Evolutionary conservation across 2,888 invertebrate genomes (phyloP), one percentile per base, ranked within the genome.

Genomic region (Eupithecia centaureata): DNA sequence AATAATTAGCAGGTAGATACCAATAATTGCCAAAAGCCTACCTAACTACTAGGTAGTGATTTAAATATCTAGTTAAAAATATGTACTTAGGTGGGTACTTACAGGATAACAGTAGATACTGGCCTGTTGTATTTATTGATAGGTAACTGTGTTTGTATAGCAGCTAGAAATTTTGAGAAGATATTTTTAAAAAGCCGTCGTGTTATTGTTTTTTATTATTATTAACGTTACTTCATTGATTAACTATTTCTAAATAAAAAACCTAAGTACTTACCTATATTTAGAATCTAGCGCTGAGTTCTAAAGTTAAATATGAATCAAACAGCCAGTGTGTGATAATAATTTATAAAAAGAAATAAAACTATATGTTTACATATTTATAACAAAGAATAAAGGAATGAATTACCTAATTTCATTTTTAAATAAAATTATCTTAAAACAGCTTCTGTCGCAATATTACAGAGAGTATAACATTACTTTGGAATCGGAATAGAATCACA

Each of bases 311-410:
- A 65, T 58, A 60, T 47, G 18, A 47, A 47, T 47, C n/a, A 52
- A 66, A 68, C 68, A 71, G 69, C 65, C 56, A n/a, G n/a, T 22
- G 47, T 62, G 63, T 66, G 70, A 52, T 52, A 52, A 15, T 52
- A n/a, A n/a, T n/a, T n/a, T n/a, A n/a, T n/a, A n/a, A n/a, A n/a
- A n/a, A n/a, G n/a, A n/a, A n/a, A n/a, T n/a, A n/a, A n/a, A n/a
- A n/a, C n/a, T n/a, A n/a, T n/a, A n/a, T n/a, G 12, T 25, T 51
- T 13, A 51, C 12, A 13, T 22, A 51, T 10, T 25, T 25, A 51
- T 25, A 51, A 51, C 1, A 27, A 52, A 52, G 1, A 52, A 25
- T 12, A 15, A 27, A 52, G 27, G 25, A 15, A 52, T 52, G 27
- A 52, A 15, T 42, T 38, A n/a, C n/a, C n/a, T 27, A 57, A 63